A percentile compares a stretch with the other conserved stretches of the same genome.
These are phyloP conservation scores for Connochaetes taurinus DNA, from an alignment of 2,113 vertebrate genomes.

Conservation along the genomic window DNA sequence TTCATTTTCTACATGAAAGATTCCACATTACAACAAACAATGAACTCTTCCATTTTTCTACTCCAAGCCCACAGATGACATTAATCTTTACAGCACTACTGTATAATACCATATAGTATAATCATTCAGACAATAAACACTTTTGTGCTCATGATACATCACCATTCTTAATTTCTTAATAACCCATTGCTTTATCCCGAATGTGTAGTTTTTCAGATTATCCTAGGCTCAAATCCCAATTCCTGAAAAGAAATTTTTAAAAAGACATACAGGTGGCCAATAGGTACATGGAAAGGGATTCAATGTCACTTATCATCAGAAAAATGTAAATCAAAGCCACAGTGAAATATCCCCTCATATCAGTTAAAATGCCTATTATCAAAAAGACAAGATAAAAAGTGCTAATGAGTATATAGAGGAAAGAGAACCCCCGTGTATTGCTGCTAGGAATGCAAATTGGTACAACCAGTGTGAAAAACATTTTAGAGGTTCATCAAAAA, in stretches of 20 bases:
- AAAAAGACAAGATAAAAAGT: neutral
- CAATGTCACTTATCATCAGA: neutral
- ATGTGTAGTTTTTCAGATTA: neutral
- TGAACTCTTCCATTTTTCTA: neutral
- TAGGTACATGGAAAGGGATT: neutral
- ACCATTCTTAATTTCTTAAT: neutral
- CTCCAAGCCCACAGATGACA: neutral
- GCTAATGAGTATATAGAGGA: neutral
- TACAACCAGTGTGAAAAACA: neutral
- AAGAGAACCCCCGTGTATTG: neutral
- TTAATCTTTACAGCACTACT: neutral
- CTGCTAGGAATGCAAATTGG: neutral
- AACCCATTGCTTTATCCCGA: neutral
- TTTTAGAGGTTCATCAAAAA: neutral
- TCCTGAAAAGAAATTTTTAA: neutral
- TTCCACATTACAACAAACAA: neutral
- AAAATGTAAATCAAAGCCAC: neutral
- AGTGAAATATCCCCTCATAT: neutral
- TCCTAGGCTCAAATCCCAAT: neutral
- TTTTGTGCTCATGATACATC: neutral
- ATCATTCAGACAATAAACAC: neutral
- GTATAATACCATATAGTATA: neutral
- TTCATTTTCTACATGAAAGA: neutral
- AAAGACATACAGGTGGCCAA: neutral
- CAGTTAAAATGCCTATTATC: neutral